A percentile compares a stretch with the other conserved stretches of the same genome.
Conservation (phyloP, 2,797 vertebrate species). For the Spheniscus humboldti region DNA sequence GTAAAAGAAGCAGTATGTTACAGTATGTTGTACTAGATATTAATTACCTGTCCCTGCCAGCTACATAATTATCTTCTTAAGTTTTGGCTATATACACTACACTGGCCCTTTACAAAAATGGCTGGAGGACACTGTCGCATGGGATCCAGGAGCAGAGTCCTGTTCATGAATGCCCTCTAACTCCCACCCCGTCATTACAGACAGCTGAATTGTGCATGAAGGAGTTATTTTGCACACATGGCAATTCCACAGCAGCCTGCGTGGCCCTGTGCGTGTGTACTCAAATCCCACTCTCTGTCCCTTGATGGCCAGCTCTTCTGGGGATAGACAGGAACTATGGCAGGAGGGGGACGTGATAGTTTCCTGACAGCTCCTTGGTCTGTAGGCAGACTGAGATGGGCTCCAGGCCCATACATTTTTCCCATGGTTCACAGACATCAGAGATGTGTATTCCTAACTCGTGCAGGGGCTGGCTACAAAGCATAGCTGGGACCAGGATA, state of each 20-base stretch:
- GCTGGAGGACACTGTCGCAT: neutral
- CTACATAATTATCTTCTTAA: neutral
- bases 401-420: rapidly evolving
- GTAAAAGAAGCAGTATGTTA: neutral
- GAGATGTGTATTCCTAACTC: neutral
- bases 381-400: neutral
- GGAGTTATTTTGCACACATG: neutral
- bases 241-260: neutral
- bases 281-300: neutral
- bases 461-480: neutral
- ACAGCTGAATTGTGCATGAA: neutral
- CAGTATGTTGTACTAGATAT: neutral
- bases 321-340: neutral
- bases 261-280: rapidly evolving
- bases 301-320: neutral
- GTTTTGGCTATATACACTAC: neutral
- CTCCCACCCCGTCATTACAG: neutral
- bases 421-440: neutral
- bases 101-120: neutral
- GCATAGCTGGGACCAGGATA: neutral
- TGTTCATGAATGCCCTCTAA: neutral
- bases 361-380: neutral
- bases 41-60: neutral
- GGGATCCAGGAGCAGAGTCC: neutral
- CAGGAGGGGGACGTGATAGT: neutral